Base-by-base conservation (phyloP, 2,113 vertebrate species). In the Chionis minor region DNA sequence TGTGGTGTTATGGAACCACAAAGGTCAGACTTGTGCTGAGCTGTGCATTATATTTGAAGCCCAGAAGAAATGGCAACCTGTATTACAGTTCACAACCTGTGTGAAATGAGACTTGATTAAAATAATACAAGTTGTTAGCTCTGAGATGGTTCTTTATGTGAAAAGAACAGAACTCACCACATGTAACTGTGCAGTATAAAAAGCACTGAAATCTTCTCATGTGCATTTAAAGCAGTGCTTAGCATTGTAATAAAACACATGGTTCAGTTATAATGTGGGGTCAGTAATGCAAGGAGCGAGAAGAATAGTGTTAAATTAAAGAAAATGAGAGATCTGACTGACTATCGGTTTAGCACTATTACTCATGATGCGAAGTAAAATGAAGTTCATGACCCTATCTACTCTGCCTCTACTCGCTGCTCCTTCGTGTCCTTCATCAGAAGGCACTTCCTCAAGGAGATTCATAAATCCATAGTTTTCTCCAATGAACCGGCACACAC, bases 261-360 rank as follows among this genome's bases (percentile, higher is more conserved):
- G 77, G 83, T 65, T 92, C 91, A 52, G 74, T 82, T 94, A 15
- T 95, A 97, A 96, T 92, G 78, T 70, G 74, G 71, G 92, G 96
- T 97, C 97, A 97, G 92, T 90, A 97, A 97, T 93, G 94, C 92
- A 94, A 87, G 81, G 74, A 97, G 91, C 94, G 82, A 91, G 92
- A 88, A 96, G 95, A 90, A 95, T 73, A 80, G 78, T 14, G 38
- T 97, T 97, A 97, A 96, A 97, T 96, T 97, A 97, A 96, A 91
- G 95, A 95, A 97, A 97, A 97, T 95, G 95, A 95, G 94, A 90
- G 94, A 82, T 87, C 78, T 91, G 94, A 95, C 94, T 92, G 96
- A 87, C 95, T 95, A 96, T 96, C 94, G 86, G 92, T 96, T 96
- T 97, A 93, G 94, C 96, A 71, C 84, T 96, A 94, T 97, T 95